These are phyloP conservation scores for Percopsis omiscomaycus DNA, from an alignment of 2,797 vertebrate genomes.

Conservation along the genomic window DNA sequence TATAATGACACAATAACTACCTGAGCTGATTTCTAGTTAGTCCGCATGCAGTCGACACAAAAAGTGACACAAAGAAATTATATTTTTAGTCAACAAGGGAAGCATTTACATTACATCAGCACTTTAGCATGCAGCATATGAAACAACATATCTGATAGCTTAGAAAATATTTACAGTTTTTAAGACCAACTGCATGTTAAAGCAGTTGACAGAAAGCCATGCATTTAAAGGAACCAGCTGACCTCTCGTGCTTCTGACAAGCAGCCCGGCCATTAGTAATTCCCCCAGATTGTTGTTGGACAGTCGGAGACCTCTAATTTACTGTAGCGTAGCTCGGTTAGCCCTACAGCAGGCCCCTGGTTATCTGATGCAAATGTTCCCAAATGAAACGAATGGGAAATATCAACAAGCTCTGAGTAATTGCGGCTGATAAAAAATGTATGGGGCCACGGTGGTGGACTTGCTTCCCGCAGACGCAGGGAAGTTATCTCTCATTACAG, in stretches of 20 bases:
- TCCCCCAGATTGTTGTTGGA: slow-evolving; percentile 49
- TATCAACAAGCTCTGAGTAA: slow-evolving; percentile 75
- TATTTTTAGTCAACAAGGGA: background rate
- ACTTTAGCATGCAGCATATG: background rate
- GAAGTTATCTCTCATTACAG: slow-evolving; percentile 76
- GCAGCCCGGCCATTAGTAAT: slow-evolving; percentile 51
- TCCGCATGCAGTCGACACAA: background rate
- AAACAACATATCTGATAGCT: slow-evolving; percentile 4
- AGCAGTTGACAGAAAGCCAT: slow-evolving; percentile 23
- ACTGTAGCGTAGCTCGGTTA: slow-evolving; percentile 47
- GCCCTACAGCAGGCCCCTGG: slow-evolving; percentile 73
- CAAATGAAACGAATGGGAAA: slow-evolving; percentile 72
- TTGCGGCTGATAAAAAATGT: slow-evolving; percentile 75
- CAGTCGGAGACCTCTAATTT: slow-evolving; percentile 59
- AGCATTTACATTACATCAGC: background rate
- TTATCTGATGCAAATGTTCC: slow-evolving; percentile 71
- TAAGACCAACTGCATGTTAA: slow-evolving; percentile 2
- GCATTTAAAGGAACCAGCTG: slow-evolving; percentile 39
- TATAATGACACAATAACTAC: slow-evolving; percentile 5
- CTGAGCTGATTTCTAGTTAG: slow-evolving; percentile 31
- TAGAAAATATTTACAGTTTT: slow-evolving; percentile 4
- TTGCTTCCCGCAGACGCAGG: slow-evolving; percentile 46
- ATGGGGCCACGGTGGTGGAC: slow-evolving; percentile 50
- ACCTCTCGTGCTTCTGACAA: slow-evolving; percentile 34
- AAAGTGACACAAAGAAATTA: background rate